Base-by-base conservation (phyloP, 2,888 invertebrate species). In the Limnephilus rhombicus region DNA sequence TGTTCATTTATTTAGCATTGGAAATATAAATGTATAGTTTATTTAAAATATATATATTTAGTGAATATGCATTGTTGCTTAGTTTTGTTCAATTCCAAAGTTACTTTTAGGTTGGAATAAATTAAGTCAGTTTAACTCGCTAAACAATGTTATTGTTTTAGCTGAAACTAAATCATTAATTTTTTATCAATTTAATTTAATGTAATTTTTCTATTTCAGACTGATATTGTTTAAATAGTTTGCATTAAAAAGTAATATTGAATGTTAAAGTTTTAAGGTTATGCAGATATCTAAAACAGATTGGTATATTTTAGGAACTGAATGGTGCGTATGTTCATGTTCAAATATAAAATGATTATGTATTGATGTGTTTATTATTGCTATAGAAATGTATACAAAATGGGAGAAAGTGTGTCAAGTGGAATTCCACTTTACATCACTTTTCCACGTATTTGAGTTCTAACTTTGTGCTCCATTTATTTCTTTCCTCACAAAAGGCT, bases 1-100 rank as follows among this genome's bases (percentile, higher is more conserved):
- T 82, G 82, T 82, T 82, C 82, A 82, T 82, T 31, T 82, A 13
- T 34, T 82, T 82, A 34, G 82, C 82, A 82, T 82, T 31, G 29
- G 82, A 82, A 82, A 82, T 34, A 82, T 82, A 13, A 82, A 82
- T 82, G 34, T 82, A 31, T 82, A 82, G 82, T 82, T 82, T 82
- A 82, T 82, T 82, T 82, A 31, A 31, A 82, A 82, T 68, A 24
- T 68, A 24, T 68, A 24, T 68, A 68, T 68, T 68, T 68, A 68
- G 86, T 86, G n/a, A 83, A 41, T 83, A 82, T 18, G 34, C 18
- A 83, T 83, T 24, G 83, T 83, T 37, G 34, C 34, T 18, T 83
- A 83, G 37, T 83, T 83, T 83, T 83, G 83, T 86, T 86, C 86
- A 45, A 90, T 85, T 90, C 90, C 90, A 90, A 90, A 90, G 90